Percentiles rank a stretch among this genome's conserved stretches.
phyloP scores from a whole-genome alignment of 2,797 vertebrate genomes.

The Echeneis naucrates region DNA sequence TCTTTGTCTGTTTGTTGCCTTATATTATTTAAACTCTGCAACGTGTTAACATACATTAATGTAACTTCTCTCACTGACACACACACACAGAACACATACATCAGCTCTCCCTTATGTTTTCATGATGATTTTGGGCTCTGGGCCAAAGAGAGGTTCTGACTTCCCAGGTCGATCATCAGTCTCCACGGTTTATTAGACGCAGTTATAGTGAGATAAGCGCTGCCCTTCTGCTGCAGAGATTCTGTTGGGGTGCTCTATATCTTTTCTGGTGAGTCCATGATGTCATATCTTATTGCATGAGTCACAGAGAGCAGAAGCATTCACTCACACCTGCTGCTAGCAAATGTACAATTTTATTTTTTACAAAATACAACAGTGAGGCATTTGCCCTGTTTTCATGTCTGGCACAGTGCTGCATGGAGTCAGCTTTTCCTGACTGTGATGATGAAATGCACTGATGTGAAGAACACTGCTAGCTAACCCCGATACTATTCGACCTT shows the following conservation, averaged over 20 bases:
- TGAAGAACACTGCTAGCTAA: slow-evolving; percentile 60
- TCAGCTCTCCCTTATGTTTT: not conserved
- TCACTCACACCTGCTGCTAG: not conserved
- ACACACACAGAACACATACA: slow-evolving; percentile 3
- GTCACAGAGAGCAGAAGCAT: not conserved
- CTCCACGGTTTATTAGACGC: slow-evolving; percentile 59
- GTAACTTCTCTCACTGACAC: not conserved
- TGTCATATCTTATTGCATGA: slow-evolving; percentile 5
- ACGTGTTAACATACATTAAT: not conserved
- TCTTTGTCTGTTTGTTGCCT: not conserved
- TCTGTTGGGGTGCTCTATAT: slow-evolving; percentile 4
- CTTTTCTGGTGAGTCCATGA: slow-evolving; percentile 20
- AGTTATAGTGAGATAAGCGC: slow-evolving; percentile 66
- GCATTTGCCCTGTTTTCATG: not conserved
- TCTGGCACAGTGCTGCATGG: slow-evolving; percentile 22
- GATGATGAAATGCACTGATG: slow-evolving; percentile 45
- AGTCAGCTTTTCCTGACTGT: slow-evolving; percentile 43
- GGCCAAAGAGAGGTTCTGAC: slow-evolving; percentile 37
- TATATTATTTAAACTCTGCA: not conserved
- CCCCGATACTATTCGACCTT: slow-evolving; percentile 53
- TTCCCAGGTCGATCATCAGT: slow-evolving; percentile 57
- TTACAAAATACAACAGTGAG: slow-evolving; percentile 1
- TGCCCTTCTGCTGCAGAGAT: slow-evolving; percentile 14
- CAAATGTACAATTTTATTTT: not conserved
- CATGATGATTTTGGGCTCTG: slow-evolving; percentile 44